Percentiles rank a stretch among this genome's conserved stretches.
Conservation (phyloP, 2,888 invertebrate genomes). For the Incurvaria masculella region DNA sequence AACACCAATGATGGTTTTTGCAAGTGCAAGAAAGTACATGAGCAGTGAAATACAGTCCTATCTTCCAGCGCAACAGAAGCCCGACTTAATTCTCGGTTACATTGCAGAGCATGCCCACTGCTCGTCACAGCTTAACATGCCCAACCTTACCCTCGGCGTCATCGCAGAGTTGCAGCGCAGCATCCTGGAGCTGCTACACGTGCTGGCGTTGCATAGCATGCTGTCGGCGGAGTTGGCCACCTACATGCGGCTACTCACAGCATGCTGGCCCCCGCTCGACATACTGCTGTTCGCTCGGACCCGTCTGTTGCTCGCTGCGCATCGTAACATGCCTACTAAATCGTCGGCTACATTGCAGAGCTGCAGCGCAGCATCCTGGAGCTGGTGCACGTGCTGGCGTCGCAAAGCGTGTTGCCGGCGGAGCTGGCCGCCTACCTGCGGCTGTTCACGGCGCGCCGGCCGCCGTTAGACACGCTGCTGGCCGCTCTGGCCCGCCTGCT, state of each 20-base stretch:
- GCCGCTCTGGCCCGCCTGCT: slow-evolving; percentile 50
- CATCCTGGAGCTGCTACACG: slow-evolving; percentile 59
- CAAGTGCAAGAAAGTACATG: too few relatives aligned
- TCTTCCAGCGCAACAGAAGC: too few relatives aligned
- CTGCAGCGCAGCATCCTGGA: slow-evolving; percentile 64
- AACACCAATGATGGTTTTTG: too few relatives aligned
- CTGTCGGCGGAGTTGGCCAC: slow-evolving; percentile 52
- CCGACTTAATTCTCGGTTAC: too few relatives aligned
- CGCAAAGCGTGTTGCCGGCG: slow-evolving; percentile 46
- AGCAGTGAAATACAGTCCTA: too few relatives aligned
- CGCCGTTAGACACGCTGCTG: slow-evolving; percentile 55
- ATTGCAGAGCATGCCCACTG: too few relatives aligned
- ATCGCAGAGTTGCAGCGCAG: slow-evolving; percentile 62
- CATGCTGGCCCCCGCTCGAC: slow-evolving; percentile 49
- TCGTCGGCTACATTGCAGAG: too few relatives aligned
- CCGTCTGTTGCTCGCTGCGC: slow-evolving; percentile 38
- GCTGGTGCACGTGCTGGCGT: slow-evolving; percentile 54
- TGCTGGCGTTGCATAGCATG: slow-evolving; percentile 52
- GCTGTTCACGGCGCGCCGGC: slow-evolving; percentile 53
- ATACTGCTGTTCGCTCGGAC: slow-evolving; percentile 53
- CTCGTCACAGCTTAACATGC: too few relatives aligned
- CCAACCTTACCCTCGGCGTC: slow-evolving; percentile 13
- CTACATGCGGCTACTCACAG: slow-evolving; percentile 59
- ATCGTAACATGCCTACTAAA: slow-evolving; percentile 52
- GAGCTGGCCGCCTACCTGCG: slow-evolving; percentile 59